Percentiles rank a stretch among this genome's conserved stretches.
Evolutionary conservation across 2,888 invertebrate species (phyloP).

Genomic region (Synanthedon tipuliformis): DNA sequence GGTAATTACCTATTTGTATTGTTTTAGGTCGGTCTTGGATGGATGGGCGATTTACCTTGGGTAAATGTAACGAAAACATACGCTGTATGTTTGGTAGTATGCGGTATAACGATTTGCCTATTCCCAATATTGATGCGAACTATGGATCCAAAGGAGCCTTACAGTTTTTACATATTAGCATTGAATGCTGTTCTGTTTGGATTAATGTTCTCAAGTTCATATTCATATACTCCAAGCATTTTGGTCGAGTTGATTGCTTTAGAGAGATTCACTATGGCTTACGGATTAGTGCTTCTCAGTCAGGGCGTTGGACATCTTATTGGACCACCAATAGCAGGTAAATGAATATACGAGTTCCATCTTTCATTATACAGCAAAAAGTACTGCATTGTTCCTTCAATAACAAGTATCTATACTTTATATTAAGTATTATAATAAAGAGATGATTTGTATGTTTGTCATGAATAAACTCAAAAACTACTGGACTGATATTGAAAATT

Average conservation of each 20-base stretch:
- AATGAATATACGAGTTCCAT: conserved; percentile 9
- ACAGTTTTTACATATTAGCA: conserved; percentile 64
- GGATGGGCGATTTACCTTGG: conserved; percentile 90
- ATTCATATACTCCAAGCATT: conserved; percentile 92
- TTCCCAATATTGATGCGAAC: conserved; percentile 69
- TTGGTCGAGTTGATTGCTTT: conserved; percentile 89
- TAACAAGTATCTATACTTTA: no score
- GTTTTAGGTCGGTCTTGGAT: conserved; percentile 81
- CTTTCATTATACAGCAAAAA: no score
- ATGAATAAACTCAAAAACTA: no score
- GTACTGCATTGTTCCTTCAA: no score
- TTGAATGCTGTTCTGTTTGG: conserved; percentile 80
- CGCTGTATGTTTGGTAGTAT: conserved; percentile 78
- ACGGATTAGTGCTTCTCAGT: conserved; percentile 87
- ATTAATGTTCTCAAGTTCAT: conserved; percentile 90
- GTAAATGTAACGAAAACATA: conserved; percentile 88
- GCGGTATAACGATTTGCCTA: conserved; percentile 71
- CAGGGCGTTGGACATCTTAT: conserved; percentile 93
- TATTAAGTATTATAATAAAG: no score
- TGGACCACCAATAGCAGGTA: conserved; percentile 95
- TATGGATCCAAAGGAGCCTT: conserved; percentile 36
- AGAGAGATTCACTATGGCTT: conserved; percentile 92
- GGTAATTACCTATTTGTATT: not conserved
- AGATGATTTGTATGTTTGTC: no score
- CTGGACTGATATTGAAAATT: no score